Base-by-base conservation (phyloP, 2,888 invertebrate species). In the Craniophora ligustri region DNA sequence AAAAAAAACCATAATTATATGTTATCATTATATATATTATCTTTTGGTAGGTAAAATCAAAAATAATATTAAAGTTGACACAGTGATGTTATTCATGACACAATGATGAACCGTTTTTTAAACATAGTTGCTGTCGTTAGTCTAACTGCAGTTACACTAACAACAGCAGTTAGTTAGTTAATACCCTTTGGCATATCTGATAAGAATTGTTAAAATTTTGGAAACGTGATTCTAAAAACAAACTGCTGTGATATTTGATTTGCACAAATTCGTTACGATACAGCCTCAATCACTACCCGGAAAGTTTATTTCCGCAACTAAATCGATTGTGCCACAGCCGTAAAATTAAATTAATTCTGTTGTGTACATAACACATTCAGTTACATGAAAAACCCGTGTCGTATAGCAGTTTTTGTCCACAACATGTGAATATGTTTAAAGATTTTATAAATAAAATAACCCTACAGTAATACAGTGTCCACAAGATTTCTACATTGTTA, bases 281-380 rank as follows among this genome's bases (percentile, higher is more conserved):
- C 51, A 59, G 16, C 34, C 35, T 47, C 41, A 49, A 44, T 36
- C 5, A 11, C 18, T 31, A 23, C 18, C 31, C 28, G 30, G 58
- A 72, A 74, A 73, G 73, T 61, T 64, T 70, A 82, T 85, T 88
- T 86, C 79, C 75, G 76, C 57, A 72, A 67, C 57, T 67, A 51
- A 76, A 73, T 77, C 62, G 75, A 72, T 59, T 23, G 74, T 79
- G 81, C 53, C 74, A 72, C 81, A 86, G n/a, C 81, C 83, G 81
- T 81, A 79, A 85, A 87, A 87, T 87, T 84, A 80, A 84, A 82
- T 68, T 75, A 84, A 82, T 68, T 75, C 64, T 61, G 72, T 80
- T 78, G 75, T 78, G 35, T 66, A 55, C 41, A 69, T 61, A 61
- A 58, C 30, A 45, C 41, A 68, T 72, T 65, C 70, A 66, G 74